phyloP scores from a whole-genome alignment of 2,113 vertebrate species.

The Hippocampus mohnikei region DNA sequence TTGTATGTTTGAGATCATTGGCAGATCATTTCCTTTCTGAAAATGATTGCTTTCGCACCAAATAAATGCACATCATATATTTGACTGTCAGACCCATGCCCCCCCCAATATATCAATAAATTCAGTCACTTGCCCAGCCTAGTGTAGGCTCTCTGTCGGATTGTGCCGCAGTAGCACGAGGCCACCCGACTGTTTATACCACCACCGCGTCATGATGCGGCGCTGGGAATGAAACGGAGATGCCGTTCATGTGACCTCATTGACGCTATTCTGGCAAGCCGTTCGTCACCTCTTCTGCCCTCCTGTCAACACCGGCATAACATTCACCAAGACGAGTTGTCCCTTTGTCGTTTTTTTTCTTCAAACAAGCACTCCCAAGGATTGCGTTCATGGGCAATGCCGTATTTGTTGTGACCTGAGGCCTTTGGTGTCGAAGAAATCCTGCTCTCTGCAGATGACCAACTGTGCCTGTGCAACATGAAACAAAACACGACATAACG shows the following conservation, averaged over 20 bases:
- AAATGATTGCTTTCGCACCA: too few species aligned
- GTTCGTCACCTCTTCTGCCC: background rate
- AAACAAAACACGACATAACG: too few species aligned
- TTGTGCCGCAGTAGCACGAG: background rate
- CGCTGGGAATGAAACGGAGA: background rate
- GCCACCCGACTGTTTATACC: background rate
- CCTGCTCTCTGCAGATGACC: background rate
- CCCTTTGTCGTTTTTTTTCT: background rate
- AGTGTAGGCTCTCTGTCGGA: background rate
- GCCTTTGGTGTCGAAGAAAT: slow-evolving; percentile 18
- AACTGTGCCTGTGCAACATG: background rate
- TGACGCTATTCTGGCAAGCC: background rate
- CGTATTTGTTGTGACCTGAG: background rate
- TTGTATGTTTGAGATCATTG: too few species aligned
- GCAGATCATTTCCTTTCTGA: too few species aligned
- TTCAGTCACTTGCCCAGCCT: background rate
- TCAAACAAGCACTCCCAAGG: background rate
- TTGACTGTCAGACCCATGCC: too few species aligned
- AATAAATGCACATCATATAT: too few species aligned
- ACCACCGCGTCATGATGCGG: background rate
- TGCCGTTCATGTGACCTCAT: background rate
- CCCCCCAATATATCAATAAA: too few species aligned
- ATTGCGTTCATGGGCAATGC: background rate
- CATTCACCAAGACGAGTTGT: background rate
- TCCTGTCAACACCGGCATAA: background rate